These are phyloP conservation scores for Malurus elegans DNA, from an alignment of 2,113 vertebrate genomes.

Conservation along the genomic window DNA sequence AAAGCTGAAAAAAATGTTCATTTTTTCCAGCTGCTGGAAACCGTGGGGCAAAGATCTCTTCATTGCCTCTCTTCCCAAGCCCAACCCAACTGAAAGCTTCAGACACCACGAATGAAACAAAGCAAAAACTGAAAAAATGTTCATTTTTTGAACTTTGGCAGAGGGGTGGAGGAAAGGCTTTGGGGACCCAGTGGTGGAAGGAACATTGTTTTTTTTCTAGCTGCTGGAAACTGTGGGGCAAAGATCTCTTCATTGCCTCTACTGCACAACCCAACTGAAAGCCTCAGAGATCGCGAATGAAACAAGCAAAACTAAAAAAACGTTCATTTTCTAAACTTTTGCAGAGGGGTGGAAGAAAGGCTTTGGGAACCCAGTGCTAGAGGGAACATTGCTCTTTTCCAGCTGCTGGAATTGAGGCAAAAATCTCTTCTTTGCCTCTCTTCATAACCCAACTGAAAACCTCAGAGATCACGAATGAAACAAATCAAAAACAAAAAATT, in stretches of 20 bases:
- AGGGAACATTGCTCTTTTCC: no score
- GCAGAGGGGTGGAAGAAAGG: no score
- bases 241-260: not conserved
- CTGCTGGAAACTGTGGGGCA: not conserved
- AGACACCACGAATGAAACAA: not conserved
- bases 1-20: not conserved
- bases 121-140: not conserved
- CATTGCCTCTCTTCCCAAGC: not conserved
- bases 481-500: not conserved
- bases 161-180: not conserved
- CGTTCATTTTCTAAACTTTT: no score
- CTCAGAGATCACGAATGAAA: not conserved
- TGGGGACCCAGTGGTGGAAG: accelerated
- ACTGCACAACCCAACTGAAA: no score
- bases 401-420: no score
- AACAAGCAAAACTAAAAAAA: no score
- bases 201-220: not conserved
- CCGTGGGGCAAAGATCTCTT: no score
- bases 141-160: not conserved
- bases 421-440: no score
- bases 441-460: no score
- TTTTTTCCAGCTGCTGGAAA: no score
- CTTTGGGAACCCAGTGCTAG: no score
- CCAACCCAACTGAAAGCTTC: not conserved
- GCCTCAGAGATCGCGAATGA: no score